These are phyloP conservation scores for Podabrus alpinus DNA, from an alignment of 2,888 invertebrate genomes.

Conservation along the genomic window DNA sequence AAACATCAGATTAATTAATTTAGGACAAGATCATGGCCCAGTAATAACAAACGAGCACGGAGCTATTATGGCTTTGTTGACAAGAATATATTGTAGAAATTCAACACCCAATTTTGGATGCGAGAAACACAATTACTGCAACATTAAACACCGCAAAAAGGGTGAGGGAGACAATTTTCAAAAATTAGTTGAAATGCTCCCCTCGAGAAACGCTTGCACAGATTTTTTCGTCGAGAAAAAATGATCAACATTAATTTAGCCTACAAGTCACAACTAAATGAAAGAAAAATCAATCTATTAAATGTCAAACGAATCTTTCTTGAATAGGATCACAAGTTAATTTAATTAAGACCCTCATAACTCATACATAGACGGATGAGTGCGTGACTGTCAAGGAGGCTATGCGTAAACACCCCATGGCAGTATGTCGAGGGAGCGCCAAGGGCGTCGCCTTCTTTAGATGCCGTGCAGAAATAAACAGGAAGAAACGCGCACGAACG, in stretches of 20 bases:
- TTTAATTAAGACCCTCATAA: conserved; percentile 43
- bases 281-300: not conserved
- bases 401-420: conserved; percentile 24
- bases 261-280: not conserved
- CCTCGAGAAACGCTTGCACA: not conserved
- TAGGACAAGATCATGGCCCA: conserved; percentile 1
- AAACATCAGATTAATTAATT: conserved; percentile 2
- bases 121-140: conserved; percentile 1
- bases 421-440: conserved; percentile 26
- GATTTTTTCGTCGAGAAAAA: not conserved
- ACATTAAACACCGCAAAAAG: not conserved
- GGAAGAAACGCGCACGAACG: conserved; percentile 30
- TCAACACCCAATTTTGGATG: conserved; percentile 3
- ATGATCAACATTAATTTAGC: not conserved
- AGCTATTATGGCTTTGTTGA: conserved; percentile 11
- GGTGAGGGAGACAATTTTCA: conserved; percentile 4
- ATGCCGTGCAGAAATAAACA: conserved; percentile 27
- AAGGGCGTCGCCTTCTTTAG: conserved; percentile 29
- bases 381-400: conserved; percentile 35
- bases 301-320: conserved; percentile 7
- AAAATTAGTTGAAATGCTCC: not conserved
- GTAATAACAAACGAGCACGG: not conserved
- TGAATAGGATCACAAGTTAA: conserved; percentile 31
- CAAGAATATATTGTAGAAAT: conserved; percentile 13
- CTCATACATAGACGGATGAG: conserved; percentile 40